phyloP scores from a whole-genome alignment of 2,888 invertebrate genomes.

The Volucella inflata region DNA sequence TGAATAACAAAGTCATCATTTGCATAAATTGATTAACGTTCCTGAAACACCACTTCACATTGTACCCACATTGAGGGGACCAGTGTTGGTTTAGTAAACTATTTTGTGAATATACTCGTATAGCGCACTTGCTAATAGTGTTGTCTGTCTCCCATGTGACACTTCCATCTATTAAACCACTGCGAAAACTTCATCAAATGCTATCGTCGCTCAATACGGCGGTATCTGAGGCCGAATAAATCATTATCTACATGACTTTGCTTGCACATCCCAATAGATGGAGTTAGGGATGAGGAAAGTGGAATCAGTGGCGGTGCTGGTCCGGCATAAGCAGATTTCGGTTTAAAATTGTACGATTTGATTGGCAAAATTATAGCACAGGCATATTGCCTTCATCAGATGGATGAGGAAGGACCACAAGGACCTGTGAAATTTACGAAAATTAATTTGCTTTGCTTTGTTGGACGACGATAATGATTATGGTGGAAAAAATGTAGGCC shows the following conservation, averaged over 20 bases:
- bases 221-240: background rate
- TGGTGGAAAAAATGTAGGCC: background rate
- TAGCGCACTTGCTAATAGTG: background rate
- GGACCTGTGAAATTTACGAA: constrained; percentile 23
- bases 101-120: background rate
- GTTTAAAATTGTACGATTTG: background rate
- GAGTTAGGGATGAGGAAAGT: background rate
- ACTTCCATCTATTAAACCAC: constrained; percentile 41
- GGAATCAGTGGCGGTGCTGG: background rate
- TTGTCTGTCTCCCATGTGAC: background rate
- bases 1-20: background rate
- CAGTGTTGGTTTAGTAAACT: background rate
- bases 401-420: background rate
- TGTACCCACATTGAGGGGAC: background rate
- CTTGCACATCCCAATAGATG: constrained; percentile 6
- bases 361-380: constrained; percentile 16
- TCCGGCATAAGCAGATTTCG: background rate
- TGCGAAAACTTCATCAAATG: background rate
- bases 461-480: background rate
- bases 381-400: background rate
- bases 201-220: background rate
- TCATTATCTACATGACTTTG: constrained; percentile 10
- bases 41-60: background rate
- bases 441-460: constrained; percentile 50
- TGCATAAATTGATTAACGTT: constrained; percentile 1